Evolutionary conservation across 2,113 vertebrate genomes (phyloP).

Genomic region (Donacobius atricapilla): DNA sequence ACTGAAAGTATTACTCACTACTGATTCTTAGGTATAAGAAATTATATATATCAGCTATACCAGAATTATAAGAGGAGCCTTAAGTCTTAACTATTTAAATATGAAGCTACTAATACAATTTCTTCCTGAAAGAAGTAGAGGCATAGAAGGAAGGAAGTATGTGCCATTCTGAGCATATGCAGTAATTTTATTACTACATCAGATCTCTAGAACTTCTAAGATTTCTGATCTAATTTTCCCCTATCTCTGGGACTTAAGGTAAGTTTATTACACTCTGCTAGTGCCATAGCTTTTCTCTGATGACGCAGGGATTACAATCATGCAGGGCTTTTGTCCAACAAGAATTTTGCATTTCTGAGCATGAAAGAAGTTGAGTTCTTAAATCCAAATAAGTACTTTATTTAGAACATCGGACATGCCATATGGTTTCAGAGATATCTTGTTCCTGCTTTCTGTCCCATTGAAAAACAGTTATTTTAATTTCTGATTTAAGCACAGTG

Average conservation of each 20-base stretch:
- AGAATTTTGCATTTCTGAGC: neutral
- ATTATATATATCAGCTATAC: neutral
- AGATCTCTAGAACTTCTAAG: neutral
- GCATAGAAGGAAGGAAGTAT: neutral
- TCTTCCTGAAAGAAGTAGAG: neutral
- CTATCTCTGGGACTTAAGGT: neutral
- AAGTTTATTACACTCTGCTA: neutral
- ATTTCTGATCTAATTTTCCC: neutral
- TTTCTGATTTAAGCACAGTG: neutral
- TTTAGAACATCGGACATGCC: neutral
- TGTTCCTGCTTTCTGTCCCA: neutral
- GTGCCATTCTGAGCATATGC: neutral
- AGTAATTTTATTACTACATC: neutral
- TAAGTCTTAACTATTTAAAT: neutral
- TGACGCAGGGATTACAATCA: neutral
- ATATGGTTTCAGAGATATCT: neutral
- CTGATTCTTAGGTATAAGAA: neutral
- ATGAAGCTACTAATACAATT: neutral
- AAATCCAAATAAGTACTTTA: neutral
- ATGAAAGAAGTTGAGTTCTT: neutral
- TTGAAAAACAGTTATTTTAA: neutral
- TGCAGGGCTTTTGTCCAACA: neutral
- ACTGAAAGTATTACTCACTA: neutral
- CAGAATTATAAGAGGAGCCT: neutral
- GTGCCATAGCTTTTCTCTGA: neutral